These are phyloP conservation scores for Hipparchia semele DNA, from an alignment of 2,888 invertebrate genomes.

Conservation along the genomic window DNA sequence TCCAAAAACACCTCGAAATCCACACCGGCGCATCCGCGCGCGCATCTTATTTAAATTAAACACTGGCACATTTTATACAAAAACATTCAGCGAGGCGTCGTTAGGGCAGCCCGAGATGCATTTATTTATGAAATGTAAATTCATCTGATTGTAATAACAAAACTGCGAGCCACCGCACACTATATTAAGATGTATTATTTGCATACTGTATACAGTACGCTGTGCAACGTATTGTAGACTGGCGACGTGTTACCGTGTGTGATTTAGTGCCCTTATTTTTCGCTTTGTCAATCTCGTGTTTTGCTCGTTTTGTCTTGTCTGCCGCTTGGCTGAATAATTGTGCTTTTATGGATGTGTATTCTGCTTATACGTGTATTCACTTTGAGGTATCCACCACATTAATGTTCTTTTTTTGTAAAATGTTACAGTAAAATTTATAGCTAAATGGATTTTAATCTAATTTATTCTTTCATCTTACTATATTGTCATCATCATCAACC, in stretches of 20 bases:
- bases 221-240: constrained; percentile 40
- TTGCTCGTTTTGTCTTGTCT: constrained; percentile 28
- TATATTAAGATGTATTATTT: constrained; percentile 84
- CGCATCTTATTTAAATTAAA: constrained; percentile 70
- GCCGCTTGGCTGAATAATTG: constrained; percentile 27
- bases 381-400: not conserved
- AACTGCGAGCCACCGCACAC: constrained; percentile 75
- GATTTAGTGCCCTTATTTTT: constrained; percentile 51
- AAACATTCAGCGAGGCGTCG: constrained; percentile 67
- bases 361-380: constrained; percentile 1
- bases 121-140: constrained; percentile 84
- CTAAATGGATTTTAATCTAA: no score
- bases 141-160: constrained; percentile 83
- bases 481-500: no score
- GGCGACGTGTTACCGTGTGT: constrained; percentile 62
- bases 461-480: no score
- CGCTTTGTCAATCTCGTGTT: constrained; percentile 44
- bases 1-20: constrained; percentile 48
- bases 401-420: not conserved
- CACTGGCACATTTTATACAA: constrained; percentile 63
- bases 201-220: constrained; percentile 67
- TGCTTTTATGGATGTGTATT: constrained; percentile 19
- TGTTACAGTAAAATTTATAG: no score
- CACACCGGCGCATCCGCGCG: constrained; percentile 61
- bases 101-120: constrained; percentile 72